Conservation (phyloP, 2,113 vertebrate genomes). For the Colaptes auratus region DNA sequence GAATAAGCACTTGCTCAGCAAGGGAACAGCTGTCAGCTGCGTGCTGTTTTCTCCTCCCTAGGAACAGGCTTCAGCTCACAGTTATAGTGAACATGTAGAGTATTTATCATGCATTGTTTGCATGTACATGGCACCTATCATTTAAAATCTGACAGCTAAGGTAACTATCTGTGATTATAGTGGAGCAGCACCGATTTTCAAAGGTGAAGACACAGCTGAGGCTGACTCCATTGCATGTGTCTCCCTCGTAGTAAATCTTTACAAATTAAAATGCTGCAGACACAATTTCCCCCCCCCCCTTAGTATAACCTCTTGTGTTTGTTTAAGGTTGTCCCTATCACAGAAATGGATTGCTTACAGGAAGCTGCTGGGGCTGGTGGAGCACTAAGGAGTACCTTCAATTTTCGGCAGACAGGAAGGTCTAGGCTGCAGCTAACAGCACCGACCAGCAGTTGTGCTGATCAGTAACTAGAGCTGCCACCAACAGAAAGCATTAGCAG, state of each 20-base stretch:
- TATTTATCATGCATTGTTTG: not conserved
- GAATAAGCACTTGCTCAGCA: conserved; percentile 23
- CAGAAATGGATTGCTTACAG: not conserved
- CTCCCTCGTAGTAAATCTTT: not conserved
- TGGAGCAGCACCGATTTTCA: not conserved
- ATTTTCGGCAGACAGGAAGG: not conserved
- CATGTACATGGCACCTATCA: not conserved
- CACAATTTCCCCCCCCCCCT: too few relatives aligned
- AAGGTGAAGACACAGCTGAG: not conserved
- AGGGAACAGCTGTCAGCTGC: conserved; percentile 63
- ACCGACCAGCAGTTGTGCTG: not conserved
- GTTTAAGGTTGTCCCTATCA: not conserved
- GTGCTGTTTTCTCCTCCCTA: not conserved
- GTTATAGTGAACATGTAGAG: not conserved
- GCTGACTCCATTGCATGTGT: not conserved
- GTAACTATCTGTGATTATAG: not conserved
- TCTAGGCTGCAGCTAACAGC: not conserved
- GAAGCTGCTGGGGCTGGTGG: not conserved
- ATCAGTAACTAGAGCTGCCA: not conserved
- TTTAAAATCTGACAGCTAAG: not conserved
- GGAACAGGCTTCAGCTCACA: not conserved
- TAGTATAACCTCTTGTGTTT: not conserved
- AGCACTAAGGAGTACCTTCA: not conserved
- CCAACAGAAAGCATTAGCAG: not conserved
- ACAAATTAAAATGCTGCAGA: not conserved